These are phyloP conservation scores for Myotis yumanensis DNA, from an alignment of 2,113 vertebrate species.

Conservation along the genomic window DNA sequence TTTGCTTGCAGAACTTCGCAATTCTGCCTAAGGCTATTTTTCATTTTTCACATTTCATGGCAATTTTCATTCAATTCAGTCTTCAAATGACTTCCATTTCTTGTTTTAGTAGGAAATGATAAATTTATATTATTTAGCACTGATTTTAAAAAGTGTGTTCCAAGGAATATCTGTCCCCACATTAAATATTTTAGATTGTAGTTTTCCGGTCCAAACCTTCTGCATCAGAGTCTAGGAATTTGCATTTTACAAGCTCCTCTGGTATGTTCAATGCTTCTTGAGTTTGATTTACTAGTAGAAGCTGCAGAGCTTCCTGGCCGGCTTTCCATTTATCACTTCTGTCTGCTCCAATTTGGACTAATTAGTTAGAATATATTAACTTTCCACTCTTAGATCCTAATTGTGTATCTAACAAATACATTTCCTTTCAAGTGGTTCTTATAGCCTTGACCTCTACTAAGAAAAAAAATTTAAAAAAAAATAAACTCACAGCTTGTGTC, in stretches of 20 bases:
- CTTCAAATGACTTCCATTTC: constrained; percentile 27
- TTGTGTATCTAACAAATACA: constrained; percentile 38
- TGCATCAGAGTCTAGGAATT: background rate
- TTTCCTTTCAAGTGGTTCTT: background rate
- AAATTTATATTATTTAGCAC: constrained; percentile 49
- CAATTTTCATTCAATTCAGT: constrained; percentile 66
- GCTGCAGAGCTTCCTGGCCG: background rate
- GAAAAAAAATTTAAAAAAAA: background rate
- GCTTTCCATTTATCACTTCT: constrained; percentile 6
- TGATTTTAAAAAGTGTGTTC: background rate
- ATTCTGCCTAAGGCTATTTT: constrained; percentile 47
- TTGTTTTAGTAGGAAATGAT: constrained; percentile 57
- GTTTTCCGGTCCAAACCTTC: background rate
- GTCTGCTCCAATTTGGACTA: background rate
- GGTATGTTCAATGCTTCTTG: background rate
- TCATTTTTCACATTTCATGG: constrained; percentile 55
- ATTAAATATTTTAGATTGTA: constrained; percentile 31
- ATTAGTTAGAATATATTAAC: constrained; percentile 41
- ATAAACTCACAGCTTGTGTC: background rate
- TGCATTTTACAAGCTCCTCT: background rate
- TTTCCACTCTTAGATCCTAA: constrained; percentile 8
- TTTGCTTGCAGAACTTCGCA: constrained; percentile 45
- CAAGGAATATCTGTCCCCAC: constrained; percentile 28
- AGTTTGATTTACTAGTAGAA: constrained; percentile 11
- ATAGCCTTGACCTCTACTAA: background rate